Percentiles rank a stretch among this genome's conserved stretches.
Conservation (phyloP, 2,797 vertebrate species). For the Tolypeutes matacus region DNA sequence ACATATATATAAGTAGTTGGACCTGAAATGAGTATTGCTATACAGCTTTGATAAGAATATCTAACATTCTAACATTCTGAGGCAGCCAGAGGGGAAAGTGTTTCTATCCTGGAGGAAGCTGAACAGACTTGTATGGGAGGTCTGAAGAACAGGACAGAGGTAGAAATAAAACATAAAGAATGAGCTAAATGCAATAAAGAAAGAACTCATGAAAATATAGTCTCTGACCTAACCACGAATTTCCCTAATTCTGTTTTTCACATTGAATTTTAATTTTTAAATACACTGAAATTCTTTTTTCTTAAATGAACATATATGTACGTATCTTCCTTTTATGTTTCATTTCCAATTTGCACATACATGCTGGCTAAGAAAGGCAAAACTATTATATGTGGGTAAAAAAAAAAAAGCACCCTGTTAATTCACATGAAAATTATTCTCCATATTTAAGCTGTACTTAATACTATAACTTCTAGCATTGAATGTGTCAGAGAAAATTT, state of each 20-base stretch:
- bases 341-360: not conserved
- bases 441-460: not conserved
- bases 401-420: not conserved
- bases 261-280: conserved; percentile 40
- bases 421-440: conserved; percentile 5
- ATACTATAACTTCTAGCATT: conserved; percentile 4
- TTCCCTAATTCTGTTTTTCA: conserved; percentile 29
- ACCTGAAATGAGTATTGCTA: not conserved
- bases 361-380: not conserved
- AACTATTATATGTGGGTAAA: not conserved
- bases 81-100: not conserved
- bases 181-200: not conserved
- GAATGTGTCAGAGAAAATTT: not conserved
- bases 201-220: not conserved
- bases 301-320: too few relatives aligned
- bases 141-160: not conserved
- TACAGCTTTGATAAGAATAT: not conserved
- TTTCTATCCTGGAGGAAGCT: not conserved
- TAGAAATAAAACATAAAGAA: not conserved
- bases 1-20: not conserved
- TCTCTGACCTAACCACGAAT: not conserved
- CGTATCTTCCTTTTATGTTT: not conserved
- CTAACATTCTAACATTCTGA: not conserved
- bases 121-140: not conserved
- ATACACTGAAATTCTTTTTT: not conserved